Evolutionary conservation across 2,888 invertebrate genomes (phyloP).

Genomic region (Troides aeacus): DNA sequence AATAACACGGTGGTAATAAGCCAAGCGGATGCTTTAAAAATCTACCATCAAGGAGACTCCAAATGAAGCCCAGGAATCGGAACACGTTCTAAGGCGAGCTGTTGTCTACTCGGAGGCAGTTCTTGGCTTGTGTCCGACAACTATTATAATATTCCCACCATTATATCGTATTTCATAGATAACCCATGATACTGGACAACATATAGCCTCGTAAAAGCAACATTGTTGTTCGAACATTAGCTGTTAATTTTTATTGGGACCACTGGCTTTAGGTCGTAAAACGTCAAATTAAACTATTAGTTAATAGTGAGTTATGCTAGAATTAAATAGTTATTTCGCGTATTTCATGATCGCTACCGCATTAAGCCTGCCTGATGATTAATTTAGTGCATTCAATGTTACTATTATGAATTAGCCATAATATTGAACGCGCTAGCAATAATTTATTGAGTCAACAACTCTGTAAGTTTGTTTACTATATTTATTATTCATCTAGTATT

Average conservation of each 20-base stretch:
- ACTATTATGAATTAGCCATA: slow-evolving; percentile 23
- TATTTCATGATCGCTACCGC: slow-evolving; percentile 41
- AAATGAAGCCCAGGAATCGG: neutral
- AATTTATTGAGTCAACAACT: slow-evolving; percentile 3
- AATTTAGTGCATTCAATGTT: slow-evolving; percentile 32
- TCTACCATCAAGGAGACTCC: no score
- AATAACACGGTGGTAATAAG: no score
- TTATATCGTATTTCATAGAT: slow-evolving; percentile 32
- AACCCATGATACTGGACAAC: slow-evolving; percentile 31
- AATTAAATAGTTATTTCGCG: slow-evolving; percentile 44
- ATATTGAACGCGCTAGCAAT: neutral
- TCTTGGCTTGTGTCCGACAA: neutral
- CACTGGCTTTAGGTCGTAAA: slow-evolving; percentile 43
- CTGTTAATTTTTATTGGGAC: slow-evolving; percentile 42
- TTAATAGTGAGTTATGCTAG: slow-evolving; percentile 51
- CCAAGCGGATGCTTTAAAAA: no score
- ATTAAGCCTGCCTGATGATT: slow-evolving; percentile 26
- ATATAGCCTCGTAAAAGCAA: slow-evolving; percentile 42
- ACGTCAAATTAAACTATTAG: slow-evolving; percentile 49
- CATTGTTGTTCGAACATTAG: slow-evolving; percentile 48
- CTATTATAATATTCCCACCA: slow-evolving; percentile 10
- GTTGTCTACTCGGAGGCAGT: no score
- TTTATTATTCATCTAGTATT: no score
- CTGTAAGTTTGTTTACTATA: neutral
- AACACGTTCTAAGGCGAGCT: neutral